A percentile compares a stretch with the other conserved stretches of the same genome.
Conservation (phyloP, 2,888 invertebrate species). For the Acanthosepion pharaonis region DNA sequence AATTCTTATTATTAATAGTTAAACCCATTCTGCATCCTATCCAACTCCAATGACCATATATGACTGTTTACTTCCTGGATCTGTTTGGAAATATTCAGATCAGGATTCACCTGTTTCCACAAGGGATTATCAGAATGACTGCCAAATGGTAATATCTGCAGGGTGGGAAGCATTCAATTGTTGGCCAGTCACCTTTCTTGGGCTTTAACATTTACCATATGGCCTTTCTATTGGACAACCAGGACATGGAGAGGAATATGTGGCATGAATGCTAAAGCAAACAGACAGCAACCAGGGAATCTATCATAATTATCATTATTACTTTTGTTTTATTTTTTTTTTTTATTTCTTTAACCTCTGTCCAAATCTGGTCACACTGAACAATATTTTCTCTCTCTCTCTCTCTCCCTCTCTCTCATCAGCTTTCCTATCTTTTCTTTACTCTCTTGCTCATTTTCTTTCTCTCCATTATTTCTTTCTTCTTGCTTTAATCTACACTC, state of each 20-base stretch:
- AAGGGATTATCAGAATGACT: not conserved
- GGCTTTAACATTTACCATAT: constrained; percentile 33
- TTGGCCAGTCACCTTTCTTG: not conserved
- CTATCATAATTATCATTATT: not conserved
- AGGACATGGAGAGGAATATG: not conserved
- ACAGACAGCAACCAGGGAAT: not conserved
- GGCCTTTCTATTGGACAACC: not conserved
- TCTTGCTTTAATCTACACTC: too few species aligned
- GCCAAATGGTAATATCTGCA: not conserved
- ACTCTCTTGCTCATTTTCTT: not conserved
- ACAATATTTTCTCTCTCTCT: not conserved
- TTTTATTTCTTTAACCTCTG: not conserved
- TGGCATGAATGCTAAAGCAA: not conserved
- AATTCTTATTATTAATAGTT: not conserved
- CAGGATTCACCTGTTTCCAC: constrained; percentile 1
- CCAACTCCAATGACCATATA: not conserved
- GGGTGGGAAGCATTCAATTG: not conserved
- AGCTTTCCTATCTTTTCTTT: not conserved
- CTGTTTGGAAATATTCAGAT: constrained; percentile 20
- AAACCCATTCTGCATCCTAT: not conserved
- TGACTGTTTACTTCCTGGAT: not conserved
- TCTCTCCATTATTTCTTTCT: not conserved
- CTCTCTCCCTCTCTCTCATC: not conserved
- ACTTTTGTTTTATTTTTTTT: not conserved
- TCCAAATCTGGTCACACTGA: not conserved